Conservation (phyloP, 2,888 invertebrate genomes). For the Melolontha melolontha region DNA sequence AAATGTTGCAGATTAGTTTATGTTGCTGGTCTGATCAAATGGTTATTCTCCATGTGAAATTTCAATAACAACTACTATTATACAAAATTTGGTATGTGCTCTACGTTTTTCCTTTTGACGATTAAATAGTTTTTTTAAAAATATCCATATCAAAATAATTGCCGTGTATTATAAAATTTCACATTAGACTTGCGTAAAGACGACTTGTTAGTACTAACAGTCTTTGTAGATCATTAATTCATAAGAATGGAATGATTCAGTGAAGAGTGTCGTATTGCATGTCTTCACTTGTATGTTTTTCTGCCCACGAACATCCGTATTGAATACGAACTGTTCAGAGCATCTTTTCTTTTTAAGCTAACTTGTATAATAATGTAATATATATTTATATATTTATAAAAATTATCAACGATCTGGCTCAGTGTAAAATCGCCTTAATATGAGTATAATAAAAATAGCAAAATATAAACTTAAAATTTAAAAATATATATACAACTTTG, state of each 20-base stretch:
- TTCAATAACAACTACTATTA: no score
- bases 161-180: slow-evolving; percentile 7
- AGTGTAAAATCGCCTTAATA: slow-evolving; percentile 37
- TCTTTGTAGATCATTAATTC: slow-evolving; percentile 33
- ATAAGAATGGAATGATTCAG: slow-evolving; percentile 41
- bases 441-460: slow-evolving; percentile 57
- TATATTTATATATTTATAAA: slow-evolving; percentile 49
- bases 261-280: slow-evolving; percentile 20
- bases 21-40: no score
- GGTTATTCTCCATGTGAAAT: no score
- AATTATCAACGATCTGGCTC: slow-evolving; percentile 49
- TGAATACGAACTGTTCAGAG: slow-evolving; percentile 45
- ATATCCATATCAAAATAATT: slow-evolving; percentile 35
- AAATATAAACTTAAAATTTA: slow-evolving; percentile 59
- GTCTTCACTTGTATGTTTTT: slow-evolving; percentile 37
- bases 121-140: slow-evolving; percentile 12
- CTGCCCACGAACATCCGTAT: slow-evolving; percentile 40
- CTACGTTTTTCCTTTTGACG: neutral
- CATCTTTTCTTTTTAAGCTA: slow-evolving; percentile 34
- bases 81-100: no score
- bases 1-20: no score
- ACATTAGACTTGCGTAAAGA: slow-evolving; percentile 15
- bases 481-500: slow-evolving; percentile 55
- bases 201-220: slow-evolving; percentile 2
- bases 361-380: slow-evolving; percentile 43